phyloP scores from a whole-genome alignment of 2,888 invertebrate species.

The Sturmia bella region DNA sequence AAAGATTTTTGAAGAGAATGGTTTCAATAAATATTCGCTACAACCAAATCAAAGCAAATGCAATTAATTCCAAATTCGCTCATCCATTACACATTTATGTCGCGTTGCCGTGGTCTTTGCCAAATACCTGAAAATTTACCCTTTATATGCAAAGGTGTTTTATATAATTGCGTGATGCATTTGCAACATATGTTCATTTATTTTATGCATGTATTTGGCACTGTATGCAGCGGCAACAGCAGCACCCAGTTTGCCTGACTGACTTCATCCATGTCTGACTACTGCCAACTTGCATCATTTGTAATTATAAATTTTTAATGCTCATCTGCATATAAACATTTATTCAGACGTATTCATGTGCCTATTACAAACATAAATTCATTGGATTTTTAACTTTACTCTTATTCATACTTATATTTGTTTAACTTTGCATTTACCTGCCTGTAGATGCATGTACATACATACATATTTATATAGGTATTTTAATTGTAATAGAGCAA shows the following conservation, averaged over 20 bases:
- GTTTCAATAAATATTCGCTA: too few relatives aligned
- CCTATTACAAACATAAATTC: slow-evolving; percentile 11
- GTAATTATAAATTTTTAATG: slow-evolving; percentile 80
- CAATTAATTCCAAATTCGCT: too few relatives aligned
- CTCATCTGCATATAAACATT: slow-evolving; percentile 70
- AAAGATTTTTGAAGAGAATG: too few relatives aligned
- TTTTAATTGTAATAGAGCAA: too few relatives aligned
- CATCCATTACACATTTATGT: too few relatives aligned
- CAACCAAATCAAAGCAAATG: too few relatives aligned
- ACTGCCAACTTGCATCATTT: slow-evolving; percentile 69
- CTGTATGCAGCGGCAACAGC: not conserved
- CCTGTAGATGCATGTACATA: not conserved
- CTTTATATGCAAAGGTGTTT: slow-evolving; percentile 35
- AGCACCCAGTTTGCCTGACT: slow-evolving; percentile 63
- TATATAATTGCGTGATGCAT: slow-evolving; percentile 63
- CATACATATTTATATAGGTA: too few relatives aligned
- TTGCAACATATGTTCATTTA: slow-evolving; percentile 47
- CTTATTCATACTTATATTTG: slow-evolving; percentile 3
- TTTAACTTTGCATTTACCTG: slow-evolving; percentile 37
- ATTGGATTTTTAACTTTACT: slow-evolving; percentile 45
- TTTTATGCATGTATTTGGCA: slow-evolving; percentile 13
- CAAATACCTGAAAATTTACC: not conserved
- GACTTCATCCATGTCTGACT: slow-evolving; percentile 58
- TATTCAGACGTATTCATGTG: slow-evolving; percentile 45
- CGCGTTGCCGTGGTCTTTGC: too few relatives aligned